Base-by-base conservation (phyloP, 1,140 invertebrate genomes). In the Bombus superbus region DNA sequence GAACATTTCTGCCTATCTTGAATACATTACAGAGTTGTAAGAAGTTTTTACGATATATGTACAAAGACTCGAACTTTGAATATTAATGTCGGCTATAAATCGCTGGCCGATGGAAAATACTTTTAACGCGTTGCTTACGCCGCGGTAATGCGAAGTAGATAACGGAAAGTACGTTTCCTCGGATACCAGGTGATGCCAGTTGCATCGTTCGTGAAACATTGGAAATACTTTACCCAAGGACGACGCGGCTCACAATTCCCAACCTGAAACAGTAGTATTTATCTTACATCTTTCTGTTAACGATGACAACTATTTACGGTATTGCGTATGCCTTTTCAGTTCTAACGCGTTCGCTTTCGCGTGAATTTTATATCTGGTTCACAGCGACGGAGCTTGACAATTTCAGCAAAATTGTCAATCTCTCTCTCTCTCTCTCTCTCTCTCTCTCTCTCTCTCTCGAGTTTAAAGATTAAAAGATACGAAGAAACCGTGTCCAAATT, bases 41-140 rank as follows among this genome's bases (percentile, higher is more conserved):
- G 22, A 38, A 38, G 35, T 25, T 38, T 25, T 25, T 22, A 68
- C 66, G 32, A 38, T 38, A 35, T 32, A 59, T 59, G 10, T 28
- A 68, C 18, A 59, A 25, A 35, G 66, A 38, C 18, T 35, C 66
- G 35, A 38, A 32, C 9, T 35, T 5, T 28, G 38, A 71, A 28
- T 71, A 71, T 71, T 71, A 40, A 71, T 72, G 69, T 15, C 28
- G 28, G 10, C 2, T 40, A 72, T 73, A 73, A 73, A 73, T 73
- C 4, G 28, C n/a, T 22, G 11, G n/a, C 42, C 11, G 1, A 28
- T 44, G 28, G 15, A 73, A 73, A 73, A 44, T 3, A 73, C 25
- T 76, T 59, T 4, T 32, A 28, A 53, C 22, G 25, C 28, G 8
- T 75, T 6, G 74, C 47, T 38, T 57, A 28, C 32, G 10, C 10